Conservation (phyloP, 2,888 invertebrate species). For the Melikaiella ostensackeni region DNA sequence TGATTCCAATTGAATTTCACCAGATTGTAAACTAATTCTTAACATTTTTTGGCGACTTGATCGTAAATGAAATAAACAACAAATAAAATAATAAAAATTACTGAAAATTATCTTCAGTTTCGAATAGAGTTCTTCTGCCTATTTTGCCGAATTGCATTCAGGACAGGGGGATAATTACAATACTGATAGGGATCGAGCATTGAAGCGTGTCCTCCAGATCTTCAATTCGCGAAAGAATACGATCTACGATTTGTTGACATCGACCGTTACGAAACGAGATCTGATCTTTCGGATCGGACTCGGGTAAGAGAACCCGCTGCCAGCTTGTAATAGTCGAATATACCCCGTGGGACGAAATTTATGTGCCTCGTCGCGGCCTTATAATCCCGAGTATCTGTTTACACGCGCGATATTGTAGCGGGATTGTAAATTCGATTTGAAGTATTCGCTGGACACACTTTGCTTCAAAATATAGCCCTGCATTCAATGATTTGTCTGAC, state of each 20-base stretch:
- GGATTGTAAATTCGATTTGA: slow-evolving; percentile 59
- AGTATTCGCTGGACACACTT: slow-evolving; percentile 57
- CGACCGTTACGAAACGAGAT: slow-evolving; percentile 47
- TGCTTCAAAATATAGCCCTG: slow-evolving; percentile 38
- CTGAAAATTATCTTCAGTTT: not conserved
- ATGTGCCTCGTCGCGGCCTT: slow-evolving; percentile 56
- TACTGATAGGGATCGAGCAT: not conserved
- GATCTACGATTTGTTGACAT: slow-evolving; percentile 48
- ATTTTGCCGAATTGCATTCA: not conserved
- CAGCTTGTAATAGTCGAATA: slow-evolving; percentile 56
- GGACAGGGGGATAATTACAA: not conserved
- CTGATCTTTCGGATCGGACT: slow-evolving; percentile 44
- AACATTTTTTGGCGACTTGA: not conserved
- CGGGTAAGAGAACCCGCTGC: slow-evolving; percentile 44
- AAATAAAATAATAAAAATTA: not conserved
- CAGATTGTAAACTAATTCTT: not conserved
- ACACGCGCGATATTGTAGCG: slow-evolving; percentile 59
- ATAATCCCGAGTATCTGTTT: slow-evolving; percentile 59
- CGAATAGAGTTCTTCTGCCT: not conserved
- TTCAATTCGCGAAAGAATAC: slow-evolving; percentile 5
- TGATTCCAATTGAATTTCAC: not conserved
- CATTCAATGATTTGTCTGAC: slow-evolving; percentile 7
- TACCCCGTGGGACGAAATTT: slow-evolving; percentile 57
- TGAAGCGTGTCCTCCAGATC: not conserved
- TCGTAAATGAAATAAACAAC: not conserved